phyloP scores from a whole-genome alignment of 1,140 invertebrate genomes.

The Sinonovacula constricta region DNA sequence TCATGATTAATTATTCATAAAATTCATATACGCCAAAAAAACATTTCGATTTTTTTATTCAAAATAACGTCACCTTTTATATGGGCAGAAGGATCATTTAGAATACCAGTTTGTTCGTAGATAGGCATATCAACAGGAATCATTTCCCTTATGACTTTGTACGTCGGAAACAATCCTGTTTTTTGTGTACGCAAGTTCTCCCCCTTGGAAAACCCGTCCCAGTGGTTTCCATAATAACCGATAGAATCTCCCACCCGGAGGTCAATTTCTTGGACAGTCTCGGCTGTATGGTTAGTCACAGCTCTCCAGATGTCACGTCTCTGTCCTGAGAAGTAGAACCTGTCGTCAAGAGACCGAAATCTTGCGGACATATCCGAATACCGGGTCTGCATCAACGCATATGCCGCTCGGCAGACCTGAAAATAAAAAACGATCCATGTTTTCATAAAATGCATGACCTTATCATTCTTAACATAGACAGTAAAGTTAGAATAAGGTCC shows the following conservation, averaged over 20 bases:
- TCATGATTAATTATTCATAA: too few relatives aligned
- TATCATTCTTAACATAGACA: too few relatives aligned
- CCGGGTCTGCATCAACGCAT: background rate
- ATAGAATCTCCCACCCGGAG: conserved; percentile 86
- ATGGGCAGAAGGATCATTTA: too few relatives aligned
- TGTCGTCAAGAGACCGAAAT: background rate
- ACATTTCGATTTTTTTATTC: too few relatives aligned
- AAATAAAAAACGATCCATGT: background rate
- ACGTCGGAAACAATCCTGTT: conserved; percentile 80
- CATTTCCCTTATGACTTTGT: conserved; percentile 76
- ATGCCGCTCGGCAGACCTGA: background rate
- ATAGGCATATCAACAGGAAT: conserved; percentile 69
- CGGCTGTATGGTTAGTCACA: background rate
- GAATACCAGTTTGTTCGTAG: conserved; percentile 67
- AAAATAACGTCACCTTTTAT: too few relatives aligned
- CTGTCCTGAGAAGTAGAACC: background rate
- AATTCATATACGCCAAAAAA: too few relatives aligned
- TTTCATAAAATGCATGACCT: too few relatives aligned
- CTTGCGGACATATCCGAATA: background rate
- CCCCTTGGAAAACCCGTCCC: conserved; percentile 96
- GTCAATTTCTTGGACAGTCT: background rate
- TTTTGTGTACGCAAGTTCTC: conserved; percentile 88
- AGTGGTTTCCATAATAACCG: conserved; percentile 97
- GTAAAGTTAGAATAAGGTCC: too few relatives aligned
- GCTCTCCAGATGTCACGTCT: background rate